A percentile compares a stretch with the other conserved stretches of the same genome.
phyloP scores from a whole-genome alignment of 2,888 invertebrate genomes.

The Sesamia inferens region DNA sequence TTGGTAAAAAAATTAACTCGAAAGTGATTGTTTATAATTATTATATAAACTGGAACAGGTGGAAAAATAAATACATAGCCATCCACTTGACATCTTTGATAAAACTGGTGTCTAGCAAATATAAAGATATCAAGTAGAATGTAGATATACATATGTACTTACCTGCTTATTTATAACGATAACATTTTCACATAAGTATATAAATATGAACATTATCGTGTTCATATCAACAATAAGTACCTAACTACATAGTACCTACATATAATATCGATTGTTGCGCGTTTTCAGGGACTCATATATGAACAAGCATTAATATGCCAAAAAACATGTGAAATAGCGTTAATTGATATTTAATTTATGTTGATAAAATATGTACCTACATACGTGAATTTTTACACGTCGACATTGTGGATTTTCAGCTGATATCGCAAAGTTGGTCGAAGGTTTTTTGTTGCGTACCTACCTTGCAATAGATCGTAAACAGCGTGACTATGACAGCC shows the following conservation, averaged over 20 bases:
- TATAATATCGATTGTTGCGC: conserved; percentile 25
- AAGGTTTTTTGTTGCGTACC: conserved; percentile 28
- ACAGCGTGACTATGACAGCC: conserved; percentile 37
- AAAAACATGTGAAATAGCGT: conserved; percentile 18
- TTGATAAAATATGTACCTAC: conserved; percentile 17
- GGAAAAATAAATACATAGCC: conserved; percentile 4
- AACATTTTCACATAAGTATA: neutral
- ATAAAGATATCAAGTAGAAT: conserved; percentile 9
- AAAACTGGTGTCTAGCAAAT: conserved; percentile 22
- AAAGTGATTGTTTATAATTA: neutral
- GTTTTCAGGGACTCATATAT: conserved; percentile 39
- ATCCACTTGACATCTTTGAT: conserved; percentile 28
- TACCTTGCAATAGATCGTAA: conserved; percentile 21
- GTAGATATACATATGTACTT: neutral
- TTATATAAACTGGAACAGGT: conserved; percentile 9
- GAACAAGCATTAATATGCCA: conserved; percentile 17
- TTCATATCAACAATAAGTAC: conserved; percentile 12
- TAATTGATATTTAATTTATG: conserved; percentile 27
- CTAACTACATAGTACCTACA: too few relatives aligned
- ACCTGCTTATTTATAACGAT: conserved; percentile 16
- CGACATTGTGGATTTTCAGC: conserved; percentile 33
- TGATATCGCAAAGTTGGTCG: conserved; percentile 30
- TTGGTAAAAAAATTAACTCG: neutral
- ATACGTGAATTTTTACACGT: conserved; percentile 26
- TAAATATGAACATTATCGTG: conserved; percentile 13